phyloP scores from a whole-genome alignment of 2,797 vertebrate species.

The Ptychadena robeensis region DNA sequence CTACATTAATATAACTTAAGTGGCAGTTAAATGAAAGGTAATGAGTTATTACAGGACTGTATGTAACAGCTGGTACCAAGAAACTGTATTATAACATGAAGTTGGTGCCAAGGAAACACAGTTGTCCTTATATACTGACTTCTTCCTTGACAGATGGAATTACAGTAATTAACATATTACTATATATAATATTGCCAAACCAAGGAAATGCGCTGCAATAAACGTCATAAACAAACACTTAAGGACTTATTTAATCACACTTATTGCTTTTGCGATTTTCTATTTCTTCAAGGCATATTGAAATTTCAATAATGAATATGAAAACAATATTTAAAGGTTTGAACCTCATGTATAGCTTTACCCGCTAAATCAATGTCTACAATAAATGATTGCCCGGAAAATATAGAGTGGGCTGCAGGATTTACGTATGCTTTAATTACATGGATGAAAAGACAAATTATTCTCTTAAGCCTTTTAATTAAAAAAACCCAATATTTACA shows the following conservation, averaged over 20 bases:
- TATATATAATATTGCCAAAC: background rate
- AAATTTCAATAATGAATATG: slow-evolving; percentile 33
- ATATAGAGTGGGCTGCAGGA: slow-evolving; percentile 56
- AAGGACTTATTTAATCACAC: background rate
- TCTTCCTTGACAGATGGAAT: slow-evolving; percentile 11
- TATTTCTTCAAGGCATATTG: slow-evolving; percentile 7
- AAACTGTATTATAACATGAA: slow-evolving; percentile 28
- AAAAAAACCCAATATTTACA: slow-evolving; percentile 44
- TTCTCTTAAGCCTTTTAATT: slow-evolving; percentile 63
- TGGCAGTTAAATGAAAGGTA: slow-evolving; percentile 27
- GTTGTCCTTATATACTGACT: slow-evolving; percentile 8
- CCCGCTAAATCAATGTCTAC: slow-evolving; percentile 46
- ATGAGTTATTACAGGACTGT: slow-evolving; percentile 23
- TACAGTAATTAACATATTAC: slow-evolving; percentile 17
- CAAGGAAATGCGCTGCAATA: slow-evolving; percentile 4
- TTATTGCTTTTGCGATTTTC: slow-evolving; percentile 5
- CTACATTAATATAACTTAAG: slow-evolving; percentile 7
- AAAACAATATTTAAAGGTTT: background rate
- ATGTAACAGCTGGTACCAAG: slow-evolving; percentile 31
- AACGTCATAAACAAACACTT: slow-evolving; percentile 10
- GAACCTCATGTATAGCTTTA: background rate
- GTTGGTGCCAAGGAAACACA: slow-evolving; percentile 28
- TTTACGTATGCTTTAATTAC: slow-evolving; percentile 66
- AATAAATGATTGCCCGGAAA: slow-evolving; percentile 49
- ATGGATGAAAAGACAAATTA: slow-evolving; percentile 63